Evolutionary conservation across 2,797 vertebrate genomes (phyloP).

Genomic region (Pipistrellus kuhlii): DNA sequence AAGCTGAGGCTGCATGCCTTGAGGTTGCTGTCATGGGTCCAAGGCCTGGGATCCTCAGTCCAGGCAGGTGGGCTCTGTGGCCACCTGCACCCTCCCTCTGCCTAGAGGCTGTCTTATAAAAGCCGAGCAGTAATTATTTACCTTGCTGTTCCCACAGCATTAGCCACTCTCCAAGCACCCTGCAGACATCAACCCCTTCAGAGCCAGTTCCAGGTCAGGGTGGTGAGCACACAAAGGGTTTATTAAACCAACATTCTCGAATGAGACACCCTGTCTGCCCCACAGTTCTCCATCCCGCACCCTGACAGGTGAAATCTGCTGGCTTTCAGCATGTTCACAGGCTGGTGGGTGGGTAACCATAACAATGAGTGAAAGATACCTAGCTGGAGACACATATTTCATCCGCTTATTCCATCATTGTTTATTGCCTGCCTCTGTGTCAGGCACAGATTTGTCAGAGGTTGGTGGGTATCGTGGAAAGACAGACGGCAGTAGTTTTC

Average conservation of each 20-base stretch:
- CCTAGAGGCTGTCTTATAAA: background rate
- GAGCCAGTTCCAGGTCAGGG: background rate
- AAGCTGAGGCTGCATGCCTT: background rate
- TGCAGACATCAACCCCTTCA: slow-evolving; percentile 44
- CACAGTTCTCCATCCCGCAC: background rate
- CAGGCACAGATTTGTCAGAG: background rate
- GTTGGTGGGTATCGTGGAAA: background rate
- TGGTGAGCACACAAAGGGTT: background rate
- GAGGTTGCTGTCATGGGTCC: background rate
- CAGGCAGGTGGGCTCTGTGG: background rate
- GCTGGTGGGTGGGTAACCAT: background rate
- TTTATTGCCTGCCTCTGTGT: background rate
- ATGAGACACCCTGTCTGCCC: background rate
- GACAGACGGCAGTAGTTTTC: background rate
- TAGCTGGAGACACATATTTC: background rate
- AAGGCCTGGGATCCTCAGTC: background rate
- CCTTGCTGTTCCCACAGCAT: background rate
- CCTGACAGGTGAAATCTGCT: background rate
- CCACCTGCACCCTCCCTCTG: background rate
- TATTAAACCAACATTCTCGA: background rate
- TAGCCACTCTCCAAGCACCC: background rate
- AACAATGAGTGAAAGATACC: background rate
- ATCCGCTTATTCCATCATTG: background rate
- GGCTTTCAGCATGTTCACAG: background rate
- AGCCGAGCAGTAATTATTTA: background rate